phyloP scores from a whole-genome alignment of 1,140 invertebrate genomes.

The Steinernema khuongi region DNA sequence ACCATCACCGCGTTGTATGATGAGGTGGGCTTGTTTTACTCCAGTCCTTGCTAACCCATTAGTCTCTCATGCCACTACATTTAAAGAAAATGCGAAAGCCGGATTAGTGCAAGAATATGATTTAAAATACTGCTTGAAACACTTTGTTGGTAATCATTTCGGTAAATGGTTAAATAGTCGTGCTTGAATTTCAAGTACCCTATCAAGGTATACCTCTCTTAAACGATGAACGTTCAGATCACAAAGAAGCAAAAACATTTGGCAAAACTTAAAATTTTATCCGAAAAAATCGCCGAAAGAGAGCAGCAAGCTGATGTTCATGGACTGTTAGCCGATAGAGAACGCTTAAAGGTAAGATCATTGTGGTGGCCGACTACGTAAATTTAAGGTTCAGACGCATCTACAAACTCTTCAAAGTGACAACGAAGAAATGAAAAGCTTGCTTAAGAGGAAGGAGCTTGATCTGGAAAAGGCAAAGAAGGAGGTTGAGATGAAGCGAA shows the following conservation, averaged over 20 bases:
- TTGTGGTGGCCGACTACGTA: too few species aligned
- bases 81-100: too few species aligned
- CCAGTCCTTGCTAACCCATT: too few species aligned
- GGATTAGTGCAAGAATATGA: too few species aligned
- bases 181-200: too few species aligned
- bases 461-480: not conserved
- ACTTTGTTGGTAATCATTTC: too few species aligned
- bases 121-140: too few species aligned
- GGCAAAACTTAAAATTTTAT: not conserved
- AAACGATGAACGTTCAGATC: not conserved
- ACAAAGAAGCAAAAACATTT: not conserved
- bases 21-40: constrained; percentile 7
- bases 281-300: not conserved
- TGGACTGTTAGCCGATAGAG: not conserved
- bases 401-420: not conserved
- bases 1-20: not conserved
- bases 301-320: not conserved
- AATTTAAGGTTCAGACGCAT: too few species aligned
- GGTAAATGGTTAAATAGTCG: too few species aligned
- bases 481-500: not conserved
- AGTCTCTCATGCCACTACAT: too few species aligned
- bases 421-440: not conserved
- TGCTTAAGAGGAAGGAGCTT: not conserved
- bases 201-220: too few species aligned
- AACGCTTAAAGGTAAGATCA: not conserved